Evolutionary conservation across 2,888 invertebrate genomes (phyloP), one percentile per base, ranked within the genome.

Genomic region (Cosmia trapezina): DNA sequence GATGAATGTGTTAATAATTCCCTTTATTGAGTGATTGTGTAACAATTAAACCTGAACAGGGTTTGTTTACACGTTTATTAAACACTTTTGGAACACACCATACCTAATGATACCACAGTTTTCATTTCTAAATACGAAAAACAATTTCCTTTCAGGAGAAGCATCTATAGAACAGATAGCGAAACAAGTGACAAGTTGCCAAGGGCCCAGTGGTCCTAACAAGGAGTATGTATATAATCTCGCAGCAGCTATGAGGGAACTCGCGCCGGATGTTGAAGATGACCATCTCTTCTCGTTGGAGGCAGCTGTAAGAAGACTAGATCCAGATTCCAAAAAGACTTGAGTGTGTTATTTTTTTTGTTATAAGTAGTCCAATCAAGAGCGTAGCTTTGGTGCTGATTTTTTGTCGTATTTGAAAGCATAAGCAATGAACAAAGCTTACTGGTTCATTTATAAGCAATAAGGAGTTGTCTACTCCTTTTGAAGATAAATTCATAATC

Each of bases 221-320:
- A 97, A 97, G 56, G 99, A 99, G 88, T 99, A 99, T 96, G 97
- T 99, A 0, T 98, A 98, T 87, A 98, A 98, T 86, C 95, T 99
- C 81, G 98, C 98, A 0, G 94, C 97, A 61, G 97, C 98, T 0
- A 98, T 99, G 98, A 96, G 98, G 73, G 91, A 96, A 57, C 95
- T 99, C 45, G 98, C 97, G 47, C 98, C 98, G 0, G 97, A 97
- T 19, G 97, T 97, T 0, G 84, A 96, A 4, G 99, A 99, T 89
- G 96, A 97, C 0, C 99, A 99, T 94, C 94, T 99, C 4, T 98
- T 97, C 90, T 94, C 96, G 33, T 93, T 99, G 51, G 98, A 98
- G 92, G 90, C 91, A 41, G 96, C 96, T 83, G 97, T 95, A 53
- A 84, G 80, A 64, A 87, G 73, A 63, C 67, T 93, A 62, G 94